Evolutionary conservation across 2,797 vertebrate genomes (phyloP).

Genomic region (Amblyopsis hoosieri): DNA sequence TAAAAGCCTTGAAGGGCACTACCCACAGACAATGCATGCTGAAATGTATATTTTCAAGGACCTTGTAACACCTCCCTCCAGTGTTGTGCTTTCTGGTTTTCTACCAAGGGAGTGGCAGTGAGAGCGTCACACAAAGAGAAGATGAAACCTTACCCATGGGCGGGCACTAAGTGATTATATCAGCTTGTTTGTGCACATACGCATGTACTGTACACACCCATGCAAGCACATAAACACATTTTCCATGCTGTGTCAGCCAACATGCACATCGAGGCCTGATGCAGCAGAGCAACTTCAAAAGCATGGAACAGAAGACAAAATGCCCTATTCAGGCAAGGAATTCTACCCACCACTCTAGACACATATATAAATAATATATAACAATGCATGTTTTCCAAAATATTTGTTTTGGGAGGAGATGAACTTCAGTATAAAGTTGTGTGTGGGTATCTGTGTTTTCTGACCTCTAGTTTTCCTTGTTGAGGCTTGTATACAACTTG

Average conservation of each 20-base stretch:
- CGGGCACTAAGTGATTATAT: background rate
- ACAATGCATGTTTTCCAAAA: background rate
- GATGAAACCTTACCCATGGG: background rate
- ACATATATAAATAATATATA: too few relatives aligned
- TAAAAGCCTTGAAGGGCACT: too few relatives aligned
- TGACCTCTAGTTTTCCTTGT: constrained; percentile 91
- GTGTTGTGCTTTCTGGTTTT: constrained; percentile 2
- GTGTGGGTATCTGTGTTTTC: constrained; percentile 3
- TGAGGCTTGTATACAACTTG: constrained; percentile 92
- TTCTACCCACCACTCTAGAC: too few relatives aligned
- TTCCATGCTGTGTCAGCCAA: constrained; percentile 1
- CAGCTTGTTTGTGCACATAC: background rate
- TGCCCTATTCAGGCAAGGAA: background rate
- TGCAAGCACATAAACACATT: background rate
- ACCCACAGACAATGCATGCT: too few relatives aligned
- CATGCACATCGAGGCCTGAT: background rate
- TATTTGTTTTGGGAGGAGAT: background rate
- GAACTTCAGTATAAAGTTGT: background rate
- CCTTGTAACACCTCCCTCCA: constrained; percentile 6
- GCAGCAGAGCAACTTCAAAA: background rate
- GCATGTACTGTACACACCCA: background rate
- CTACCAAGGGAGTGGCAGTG: constrained; percentile 12
- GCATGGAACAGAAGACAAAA: background rate
- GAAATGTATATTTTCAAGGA: background rate
- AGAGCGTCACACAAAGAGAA: constrained; percentile 6